Evolutionary conservation across 35 echinoderm and acorn worm species (phyloP).

Genomic region (Strongylocentrotus purpuratus): DNA sequence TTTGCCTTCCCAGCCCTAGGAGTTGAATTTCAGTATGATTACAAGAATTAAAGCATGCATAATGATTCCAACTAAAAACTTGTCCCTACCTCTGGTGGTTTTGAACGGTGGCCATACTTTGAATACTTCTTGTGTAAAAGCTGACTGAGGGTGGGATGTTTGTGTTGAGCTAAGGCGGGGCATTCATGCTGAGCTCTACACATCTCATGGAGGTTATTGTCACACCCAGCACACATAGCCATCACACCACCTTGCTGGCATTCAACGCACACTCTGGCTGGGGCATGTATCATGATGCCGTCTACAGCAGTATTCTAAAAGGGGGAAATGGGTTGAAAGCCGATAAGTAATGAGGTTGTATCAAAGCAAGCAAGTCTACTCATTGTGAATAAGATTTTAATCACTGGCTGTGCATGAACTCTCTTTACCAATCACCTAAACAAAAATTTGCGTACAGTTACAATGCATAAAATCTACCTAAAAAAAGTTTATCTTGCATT

Average conservation of each 20-base stretch:
- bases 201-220: slow-evolving; percentile 10
- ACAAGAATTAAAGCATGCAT: too few relatives aligned
- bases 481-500: too few relatives aligned
- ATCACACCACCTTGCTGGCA: neutral
- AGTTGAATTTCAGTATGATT: too few relatives aligned
- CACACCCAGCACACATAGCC: neutral
- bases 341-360: neutral
- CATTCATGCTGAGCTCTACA: slow-evolving; percentile 5
- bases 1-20: too few relatives aligned
- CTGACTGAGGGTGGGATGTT: neutral
- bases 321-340: neutral
- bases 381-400: neutral
- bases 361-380: neutral
- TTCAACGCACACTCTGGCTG: neutral
- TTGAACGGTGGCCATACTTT: neutral
- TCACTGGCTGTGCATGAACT: too few relatives aligned
- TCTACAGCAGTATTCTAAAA: neutral
- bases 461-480: too few relatives aligned
- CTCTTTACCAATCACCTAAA: too few relatives aligned
- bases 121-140: slow-evolving; percentile 2
- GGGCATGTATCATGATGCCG: neutral
- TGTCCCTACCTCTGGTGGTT: neutral
- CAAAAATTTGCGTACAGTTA: too few relatives aligned
- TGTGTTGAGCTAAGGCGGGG: too few relatives aligned
- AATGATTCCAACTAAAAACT: too few relatives aligned